These are phyloP conservation scores for Pelosia muscerda DNA, from an alignment of 2,888 invertebrate genomes.

Conservation along the genomic window DNA sequence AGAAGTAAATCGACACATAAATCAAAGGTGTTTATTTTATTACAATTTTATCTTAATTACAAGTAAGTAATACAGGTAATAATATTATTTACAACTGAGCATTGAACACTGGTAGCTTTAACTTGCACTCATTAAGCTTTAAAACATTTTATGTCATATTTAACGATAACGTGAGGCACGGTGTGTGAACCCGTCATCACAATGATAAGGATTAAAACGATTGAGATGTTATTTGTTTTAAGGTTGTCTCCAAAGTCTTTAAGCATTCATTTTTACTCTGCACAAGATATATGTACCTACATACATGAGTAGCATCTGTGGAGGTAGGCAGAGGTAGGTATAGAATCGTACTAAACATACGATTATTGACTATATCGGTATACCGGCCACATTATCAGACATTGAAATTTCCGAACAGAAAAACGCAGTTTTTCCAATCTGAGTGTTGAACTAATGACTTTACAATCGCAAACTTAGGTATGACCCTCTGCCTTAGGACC, in stretches of 20 bases:
- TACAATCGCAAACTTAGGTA: background rate
- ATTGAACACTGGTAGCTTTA: background rate
- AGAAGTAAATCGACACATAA: background rate
- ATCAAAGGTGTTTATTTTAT: background rate
- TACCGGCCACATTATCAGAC: background rate
- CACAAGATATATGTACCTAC: background rate
- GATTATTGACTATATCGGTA: background rate
- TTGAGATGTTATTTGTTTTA: background rate
- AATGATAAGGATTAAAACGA: too few relatives aligned
- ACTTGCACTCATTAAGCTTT: background rate
- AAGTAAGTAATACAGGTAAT: background rate
- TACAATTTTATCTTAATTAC: background rate
- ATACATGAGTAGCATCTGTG: background rate
- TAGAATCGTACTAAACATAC: background rate
- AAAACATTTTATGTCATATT: conserved; percentile 1
- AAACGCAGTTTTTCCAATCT: background rate
- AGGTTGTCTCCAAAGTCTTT: background rate
- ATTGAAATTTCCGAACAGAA: too few relatives aligned
- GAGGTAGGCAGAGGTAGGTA: background rate
- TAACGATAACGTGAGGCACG: background rate
- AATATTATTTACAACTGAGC: background rate
- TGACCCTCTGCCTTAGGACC: background rate
- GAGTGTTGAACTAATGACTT: background rate
- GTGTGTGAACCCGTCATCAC: background rate
- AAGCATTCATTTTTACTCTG: background rate